Percentiles rank a stretch among this genome's conserved stretches.
phyloP scores from a whole-genome alignment of 2,888 invertebrate genomes.

The Sesia bembeciformis region DNA sequence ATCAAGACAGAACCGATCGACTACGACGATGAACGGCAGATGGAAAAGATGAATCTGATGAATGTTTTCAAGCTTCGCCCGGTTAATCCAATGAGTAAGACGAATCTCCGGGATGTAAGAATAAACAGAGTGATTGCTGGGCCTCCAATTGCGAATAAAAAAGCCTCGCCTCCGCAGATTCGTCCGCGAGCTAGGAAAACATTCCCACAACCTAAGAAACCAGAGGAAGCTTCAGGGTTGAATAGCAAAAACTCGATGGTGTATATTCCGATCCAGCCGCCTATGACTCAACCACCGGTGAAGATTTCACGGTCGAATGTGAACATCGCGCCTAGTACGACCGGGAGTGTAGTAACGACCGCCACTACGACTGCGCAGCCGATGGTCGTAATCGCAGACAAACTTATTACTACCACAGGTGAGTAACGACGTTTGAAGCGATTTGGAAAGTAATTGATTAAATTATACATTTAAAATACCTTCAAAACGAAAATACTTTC shows the following conservation, averaged over 20 bases:
- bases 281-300: constrained; percentile 46
- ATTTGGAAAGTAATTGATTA: too few species aligned
- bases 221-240: constrained; percentile 46
- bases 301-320: constrained; percentile 16
- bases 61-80: constrained; percentile 51
- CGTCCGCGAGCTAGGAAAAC: constrained; percentile 50
- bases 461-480: too few species aligned
- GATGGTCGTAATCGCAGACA: neutral
- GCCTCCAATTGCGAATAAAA: constrained; percentile 22
- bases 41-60: constrained; percentile 55
- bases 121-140: constrained; percentile 46
- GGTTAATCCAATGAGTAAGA: constrained; percentile 19
- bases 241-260: constrained; percentile 66
- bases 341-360: neutral
- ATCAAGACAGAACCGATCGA: constrained; percentile 62
- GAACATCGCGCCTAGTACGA: neutral
- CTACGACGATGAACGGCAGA: constrained; percentile 48
- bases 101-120: constrained; percentile 45
- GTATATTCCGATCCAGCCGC: constrained; percentile 64
- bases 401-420: constrained; percentile 14
- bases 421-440: constrained; percentile 7
- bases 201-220: constrained; percentile 51
- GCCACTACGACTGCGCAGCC: constrained; percentile 4
- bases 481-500: too few species aligned
- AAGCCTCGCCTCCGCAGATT: constrained; percentile 25